Percentiles rank a stretch among this genome's conserved stretches.
These are phyloP conservation scores for Augochlora pura DNA, from an alignment of 1,140 invertebrate species.

Conservation along the genomic window DNA sequence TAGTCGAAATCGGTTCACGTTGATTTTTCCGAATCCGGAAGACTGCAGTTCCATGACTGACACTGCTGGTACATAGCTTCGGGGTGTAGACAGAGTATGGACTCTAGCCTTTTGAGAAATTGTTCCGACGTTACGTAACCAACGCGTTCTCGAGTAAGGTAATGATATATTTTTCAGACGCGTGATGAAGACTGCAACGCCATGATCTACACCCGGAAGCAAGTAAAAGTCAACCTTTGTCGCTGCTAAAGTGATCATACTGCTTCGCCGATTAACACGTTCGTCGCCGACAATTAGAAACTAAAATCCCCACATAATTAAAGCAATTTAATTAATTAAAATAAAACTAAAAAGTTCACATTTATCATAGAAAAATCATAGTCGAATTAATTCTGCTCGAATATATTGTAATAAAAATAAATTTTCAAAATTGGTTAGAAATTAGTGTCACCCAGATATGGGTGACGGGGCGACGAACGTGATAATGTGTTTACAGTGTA, in stretches of 20 bases:
- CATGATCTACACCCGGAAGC: background rate
- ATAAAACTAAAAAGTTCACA: too few species aligned
- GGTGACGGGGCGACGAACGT: too few species aligned
- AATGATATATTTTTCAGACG: conserved; percentile 2
- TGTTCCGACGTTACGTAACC: background rate
- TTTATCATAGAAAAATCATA: too few species aligned
- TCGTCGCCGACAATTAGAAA: too few species aligned
- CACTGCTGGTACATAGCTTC: background rate
- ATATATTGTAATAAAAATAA: too few species aligned
- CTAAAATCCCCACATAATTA: too few species aligned
- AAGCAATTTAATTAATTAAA: too few species aligned
- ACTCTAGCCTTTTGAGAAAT: background rate
- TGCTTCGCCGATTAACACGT: background rate
- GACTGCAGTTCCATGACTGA: background rate
- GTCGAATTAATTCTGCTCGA: too few species aligned
- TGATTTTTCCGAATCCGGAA: background rate
- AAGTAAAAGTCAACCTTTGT: background rate
- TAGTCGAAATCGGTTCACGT: too few species aligned
- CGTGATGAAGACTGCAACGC: background rate
- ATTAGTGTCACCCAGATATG: too few species aligned
- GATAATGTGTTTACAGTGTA: too few species aligned
- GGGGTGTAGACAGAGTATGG: background rate
- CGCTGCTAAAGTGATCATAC: background rate
- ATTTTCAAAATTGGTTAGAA: too few species aligned
- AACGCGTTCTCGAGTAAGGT: background rate